Base-by-base conservation (phyloP, 1,140 invertebrate species). In the Medauroidea extradentata region DNA sequence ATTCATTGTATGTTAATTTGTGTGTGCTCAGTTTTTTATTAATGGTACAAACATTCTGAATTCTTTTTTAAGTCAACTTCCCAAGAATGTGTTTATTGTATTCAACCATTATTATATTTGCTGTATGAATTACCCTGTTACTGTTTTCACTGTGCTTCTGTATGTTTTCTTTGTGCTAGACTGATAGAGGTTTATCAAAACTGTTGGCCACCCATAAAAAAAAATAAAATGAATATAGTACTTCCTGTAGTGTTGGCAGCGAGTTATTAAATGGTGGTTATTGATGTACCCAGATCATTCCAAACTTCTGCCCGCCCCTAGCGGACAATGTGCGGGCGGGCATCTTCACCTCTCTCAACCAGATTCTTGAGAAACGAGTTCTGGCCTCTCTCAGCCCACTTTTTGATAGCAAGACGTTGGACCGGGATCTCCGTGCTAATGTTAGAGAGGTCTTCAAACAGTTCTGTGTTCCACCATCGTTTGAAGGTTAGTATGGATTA, bases 281-380 rank as follows among this genome's bases (percentile, higher is more conserved):
- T 64, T 67, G 66, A 65, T 60, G 56, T 63, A 78, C 79, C 39
- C 80, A 96, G 81, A 96, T 98, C 68, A 94, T 96, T 76, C 86
- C 90, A 60, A 93, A 96, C 74, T 98, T 96, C 76, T 93, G 90
- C 79, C 90, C 93, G 48, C 80, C 85, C 49, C 81, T 91, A 64
- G 81, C 86, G 39, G 89, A 91, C 39, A 90, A 90, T 81, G 92
- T 99, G 7, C 83, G 86, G 65, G 83, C 85, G 68, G 95, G 96
- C 25, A 93, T 99, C 65, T 93, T 89, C 72, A 89, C 90, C 69
- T 96, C 95, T n/a, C 73, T 98, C 5, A 79, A 87, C 67, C 88
- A 94, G 74, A 98, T 98, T 70, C 82, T 97, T 34, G 94, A 98
- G 63, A 98, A 98, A 77, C 82, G 94, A 72, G 94, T 97, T 43